phyloP scores from a whole-genome alignment of 1,140 invertebrate species.

The Lepidostoma basale region DNA sequence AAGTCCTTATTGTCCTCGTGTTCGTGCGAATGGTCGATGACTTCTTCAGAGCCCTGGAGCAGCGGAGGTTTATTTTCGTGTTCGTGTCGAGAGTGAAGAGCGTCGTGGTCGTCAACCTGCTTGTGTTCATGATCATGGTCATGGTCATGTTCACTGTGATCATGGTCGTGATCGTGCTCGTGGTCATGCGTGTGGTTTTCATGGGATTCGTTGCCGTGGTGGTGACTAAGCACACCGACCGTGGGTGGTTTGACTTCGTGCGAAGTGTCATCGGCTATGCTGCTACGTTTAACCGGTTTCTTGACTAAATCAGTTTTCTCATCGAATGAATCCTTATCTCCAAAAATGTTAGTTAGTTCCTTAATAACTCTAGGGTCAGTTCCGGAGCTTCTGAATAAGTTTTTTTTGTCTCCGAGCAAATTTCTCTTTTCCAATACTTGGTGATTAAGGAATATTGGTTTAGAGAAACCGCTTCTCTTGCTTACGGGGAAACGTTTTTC shows the following conservation, averaged over 20 bases:
- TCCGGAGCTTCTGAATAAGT: slow-evolving; percentile 52
- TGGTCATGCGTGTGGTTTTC: slow-evolving; percentile 44
- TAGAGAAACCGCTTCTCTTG: slow-evolving; percentile 62
- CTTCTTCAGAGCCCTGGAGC: slow-evolving; percentile 50
- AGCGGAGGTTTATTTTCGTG: slow-evolving; percentile 43
- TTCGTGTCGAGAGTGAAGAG: slow-evolving; percentile 48
- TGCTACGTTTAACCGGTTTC: slow-evolving; percentile 57
- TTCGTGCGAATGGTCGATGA: slow-evolving; percentile 51
- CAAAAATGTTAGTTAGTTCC: slow-evolving; percentile 64
- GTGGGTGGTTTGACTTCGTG: slow-evolving; percentile 55
- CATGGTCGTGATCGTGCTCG: slow-evolving; percentile 49
- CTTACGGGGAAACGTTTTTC: slow-evolving; percentile 69
- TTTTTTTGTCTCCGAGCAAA: slow-evolving; percentile 49
- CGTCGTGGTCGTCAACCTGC: slow-evolving; percentile 46
- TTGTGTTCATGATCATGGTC: slow-evolving; percentile 50
- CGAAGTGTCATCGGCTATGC: slow-evolving; percentile 49
- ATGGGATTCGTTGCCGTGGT: slow-evolving; percentile 51
- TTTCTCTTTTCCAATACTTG: slow-evolving; percentile 30
- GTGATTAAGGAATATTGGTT: slow-evolving; percentile 16
- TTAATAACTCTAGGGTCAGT: slow-evolving; percentile 62
- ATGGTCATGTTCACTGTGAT: slow-evolving; percentile 50
- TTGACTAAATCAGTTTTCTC: slow-evolving; percentile 52
- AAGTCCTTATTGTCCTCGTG: slow-evolving; percentile 49
- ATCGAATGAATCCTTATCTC: slow-evolving; percentile 48
- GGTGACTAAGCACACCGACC: slow-evolving; percentile 44